A percentile compares a stretch with the other conserved stretches of the same genome.
Conservation (phyloP, 2,888 invertebrate species). For the Thereva unica region DNA sequence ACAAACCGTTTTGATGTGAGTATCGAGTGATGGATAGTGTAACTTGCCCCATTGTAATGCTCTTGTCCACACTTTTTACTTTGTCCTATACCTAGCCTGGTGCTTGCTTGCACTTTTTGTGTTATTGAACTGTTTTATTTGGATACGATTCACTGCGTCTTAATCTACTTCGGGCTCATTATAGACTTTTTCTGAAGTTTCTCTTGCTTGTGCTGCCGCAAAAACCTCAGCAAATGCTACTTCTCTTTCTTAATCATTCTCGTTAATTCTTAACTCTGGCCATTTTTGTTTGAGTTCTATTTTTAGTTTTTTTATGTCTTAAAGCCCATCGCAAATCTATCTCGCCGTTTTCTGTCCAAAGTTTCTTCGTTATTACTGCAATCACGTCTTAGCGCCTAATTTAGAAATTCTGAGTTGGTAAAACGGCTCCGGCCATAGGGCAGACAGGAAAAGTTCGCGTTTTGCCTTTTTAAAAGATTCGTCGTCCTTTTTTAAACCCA, state of each 20-base stretch:
- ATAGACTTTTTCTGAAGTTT: conserved; percentile 3
- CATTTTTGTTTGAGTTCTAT: conserved; percentile 8
- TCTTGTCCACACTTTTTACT: conserved; percentile 12
- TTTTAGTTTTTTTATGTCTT: conserved; percentile 4
- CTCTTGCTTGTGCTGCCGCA: neutral
- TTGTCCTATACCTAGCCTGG: too few relatives aligned
- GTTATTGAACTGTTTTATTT: too few relatives aligned
- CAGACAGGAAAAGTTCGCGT: too few relatives aligned
- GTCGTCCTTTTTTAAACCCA: neutral
- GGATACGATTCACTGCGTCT: too few relatives aligned
- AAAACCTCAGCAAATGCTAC: conserved; percentile 6
- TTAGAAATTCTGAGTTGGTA: neutral
- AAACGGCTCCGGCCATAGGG: neutral
- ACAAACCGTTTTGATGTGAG: too few relatives aligned
- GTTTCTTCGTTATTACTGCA: conserved; percentile 1
- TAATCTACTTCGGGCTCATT: neutral
- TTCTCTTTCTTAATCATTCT: neutral
- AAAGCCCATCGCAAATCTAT: conserved; percentile 15
- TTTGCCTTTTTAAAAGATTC: neutral
- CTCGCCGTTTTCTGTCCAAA: conserved; percentile 8
- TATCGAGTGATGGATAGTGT: too few relatives aligned
- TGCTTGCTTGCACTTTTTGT: too few relatives aligned
- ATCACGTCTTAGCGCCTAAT: conserved; percentile 1
- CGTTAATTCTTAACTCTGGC: conserved; percentile 15
- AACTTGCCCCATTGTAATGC: too few relatives aligned